These are phyloP conservation scores for Meta bourneti DNA, from an alignment of 2,888 invertebrate genomes.

Conservation along the genomic window DNA sequence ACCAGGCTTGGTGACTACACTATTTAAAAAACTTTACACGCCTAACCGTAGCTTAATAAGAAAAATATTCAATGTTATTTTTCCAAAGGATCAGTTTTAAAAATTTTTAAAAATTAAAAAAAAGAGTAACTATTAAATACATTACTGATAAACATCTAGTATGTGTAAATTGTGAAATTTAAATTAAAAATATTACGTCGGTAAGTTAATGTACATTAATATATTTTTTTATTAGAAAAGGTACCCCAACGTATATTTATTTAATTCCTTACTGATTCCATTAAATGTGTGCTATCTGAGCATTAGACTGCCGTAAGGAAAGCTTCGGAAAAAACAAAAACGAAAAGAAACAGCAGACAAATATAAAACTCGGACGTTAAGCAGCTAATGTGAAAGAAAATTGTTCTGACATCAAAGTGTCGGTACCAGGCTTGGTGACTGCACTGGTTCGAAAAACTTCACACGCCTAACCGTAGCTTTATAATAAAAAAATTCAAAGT, in stretches of 20 bases:
- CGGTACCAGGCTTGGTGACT: neutral
- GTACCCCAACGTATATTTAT: neutral
- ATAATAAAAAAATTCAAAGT: constrained; percentile 20
- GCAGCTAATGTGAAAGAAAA: constrained; percentile 6
- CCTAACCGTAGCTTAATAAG: neutral
- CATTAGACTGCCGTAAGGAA: neutral
- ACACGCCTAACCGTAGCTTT: neutral
- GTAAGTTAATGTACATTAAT: too few relatives aligned
- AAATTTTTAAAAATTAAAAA: too few relatives aligned
- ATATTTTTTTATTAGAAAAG: too few relatives aligned
- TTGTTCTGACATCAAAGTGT: constrained; percentile 35
- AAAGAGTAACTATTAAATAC: too few relatives aligned
- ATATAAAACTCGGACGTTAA: constrained; percentile 2
- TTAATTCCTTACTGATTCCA: neutral
- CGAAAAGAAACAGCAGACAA: neutral
- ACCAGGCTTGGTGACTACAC: neutral
- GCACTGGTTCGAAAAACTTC: constrained; percentile 34
- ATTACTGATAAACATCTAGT: too few relatives aligned
- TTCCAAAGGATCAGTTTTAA: too few relatives aligned
- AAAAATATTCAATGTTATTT: constrained; percentile 40
- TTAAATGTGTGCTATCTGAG: neutral
- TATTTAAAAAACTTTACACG: constrained; percentile 34
- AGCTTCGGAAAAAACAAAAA: neutral
- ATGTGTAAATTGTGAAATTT: too few relatives aligned
- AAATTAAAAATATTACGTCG: too few relatives aligned